Base-by-base conservation (phyloP, 2,888 invertebrate species). In the Galerucella pusilla region DNA sequence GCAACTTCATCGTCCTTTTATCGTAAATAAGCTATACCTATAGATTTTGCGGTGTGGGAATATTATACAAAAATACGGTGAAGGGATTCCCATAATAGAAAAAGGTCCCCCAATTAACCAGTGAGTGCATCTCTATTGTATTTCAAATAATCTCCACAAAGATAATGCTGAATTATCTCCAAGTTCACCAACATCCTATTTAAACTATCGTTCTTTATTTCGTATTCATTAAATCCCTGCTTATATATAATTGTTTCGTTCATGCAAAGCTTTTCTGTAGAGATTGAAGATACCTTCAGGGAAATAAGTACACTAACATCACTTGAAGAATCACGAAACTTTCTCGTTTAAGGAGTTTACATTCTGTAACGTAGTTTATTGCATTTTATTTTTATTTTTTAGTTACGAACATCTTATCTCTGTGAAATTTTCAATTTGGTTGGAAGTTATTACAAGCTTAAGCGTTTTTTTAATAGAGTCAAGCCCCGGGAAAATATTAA, bases 331-430 rank as follows among this genome's bases (percentile, higher is more conserved):
- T 20, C 16, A 57, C 16, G 20, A 57, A 57, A 57, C 16, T 57
- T 57, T 57, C 57, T 16, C 20, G 57, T 57, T 57, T 57, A 16
- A 57, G 57, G 16, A 57, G 57, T 57, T 20, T 57, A 57, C 10
- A 57, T 16, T n/a, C 16, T 20, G 10, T 57, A 10, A 57, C 57
- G 5, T 54, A 54, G 2, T 54, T 54, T 54, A 16, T 57, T 57
- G 10, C 57, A 57, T 57, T 16, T 20, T 57, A 52, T 14, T 52
- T 52, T 16, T 1, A 20, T 57, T 57, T 57, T 57, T 57, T 28
- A 14, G 42, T 28, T 11, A 64, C 5, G 52, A n/a, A n/a, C 6
- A 14, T 52, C 52, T n/a, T 52, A 52, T 52, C 14, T 11, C 12
- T 52, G n/a, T 52, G 0, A 52, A 52, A n/a, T n/a, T 52, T 52